These are phyloP conservation scores for Eupithecia centaureata DNA, from an alignment of 2,888 invertebrate species.

Conservation along the genomic window DNA sequence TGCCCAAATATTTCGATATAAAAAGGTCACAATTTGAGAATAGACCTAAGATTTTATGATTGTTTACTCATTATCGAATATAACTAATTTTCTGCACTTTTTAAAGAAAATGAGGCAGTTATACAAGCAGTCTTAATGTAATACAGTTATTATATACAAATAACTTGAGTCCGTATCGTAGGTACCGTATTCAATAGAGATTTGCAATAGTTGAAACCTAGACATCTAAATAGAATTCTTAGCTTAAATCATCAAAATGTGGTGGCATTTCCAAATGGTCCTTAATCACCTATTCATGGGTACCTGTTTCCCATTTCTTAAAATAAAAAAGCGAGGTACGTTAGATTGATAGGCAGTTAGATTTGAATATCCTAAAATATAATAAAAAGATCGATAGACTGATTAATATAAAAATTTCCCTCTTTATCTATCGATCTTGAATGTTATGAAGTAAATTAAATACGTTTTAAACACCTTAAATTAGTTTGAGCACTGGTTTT, in stretches of 20 bases:
- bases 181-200: neutral
- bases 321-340: too few relatives aligned
- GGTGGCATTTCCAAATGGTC: conserved; percentile 19
- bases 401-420: conserved; percentile 23
- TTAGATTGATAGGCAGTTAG: neutral
- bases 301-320: too few relatives aligned
- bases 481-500: neutral
- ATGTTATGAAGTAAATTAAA: neutral
- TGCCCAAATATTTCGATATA: neutral
- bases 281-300: neutral
- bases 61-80: neutral
- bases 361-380: conserved; percentile 4
- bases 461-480: neutral
- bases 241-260: conserved; percentile 25
- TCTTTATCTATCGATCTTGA: conserved; percentile 27
- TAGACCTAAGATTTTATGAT: neutral
- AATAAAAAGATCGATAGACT: conserved; percentile 31
- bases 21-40: neutral
- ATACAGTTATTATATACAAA: neutral
- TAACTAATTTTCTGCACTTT: neutral
- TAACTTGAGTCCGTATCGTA: neutral
- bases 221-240: neutral
- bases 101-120: neutral
- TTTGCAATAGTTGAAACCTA: neutral
- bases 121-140: neutral